Evolutionary conservation across 1,140 invertebrate species (phyloP).

Genomic region (Pomacea maculata): DNA sequence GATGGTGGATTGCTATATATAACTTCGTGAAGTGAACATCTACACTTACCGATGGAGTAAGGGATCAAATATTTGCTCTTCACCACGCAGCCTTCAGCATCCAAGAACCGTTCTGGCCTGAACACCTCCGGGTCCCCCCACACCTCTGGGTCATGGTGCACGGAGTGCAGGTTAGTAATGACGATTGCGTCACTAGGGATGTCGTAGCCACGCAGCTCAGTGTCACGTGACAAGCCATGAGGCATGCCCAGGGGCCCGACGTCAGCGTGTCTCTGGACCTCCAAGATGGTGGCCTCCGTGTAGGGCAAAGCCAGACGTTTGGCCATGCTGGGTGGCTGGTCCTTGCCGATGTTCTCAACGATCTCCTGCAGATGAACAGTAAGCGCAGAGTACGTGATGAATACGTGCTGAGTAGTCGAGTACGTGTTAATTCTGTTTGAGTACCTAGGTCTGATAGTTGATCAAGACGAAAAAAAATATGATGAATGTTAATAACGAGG

Average conservation of each 20-base stretch:
- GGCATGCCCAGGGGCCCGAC: conserved; percentile 60
- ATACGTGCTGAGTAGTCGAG: too few relatives aligned
- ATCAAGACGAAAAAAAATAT: too few relatives aligned
- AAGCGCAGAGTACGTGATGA: too few relatives aligned
- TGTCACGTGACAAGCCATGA: conserved; percentile 51
- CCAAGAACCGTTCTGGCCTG: conserved; percentile 72
- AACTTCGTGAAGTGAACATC: background rate
- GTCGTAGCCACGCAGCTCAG: conserved; percentile 49
- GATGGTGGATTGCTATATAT: too few relatives aligned
- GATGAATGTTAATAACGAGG: too few relatives aligned
- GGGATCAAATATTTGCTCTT: conserved; percentile 22
- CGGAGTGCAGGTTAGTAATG: conserved; percentile 50
- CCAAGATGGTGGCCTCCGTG: conserved; percentile 39
- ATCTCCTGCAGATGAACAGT: conserved; percentile 72
- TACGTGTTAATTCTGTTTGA: too few relatives aligned
- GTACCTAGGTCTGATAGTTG: too few relatives aligned
- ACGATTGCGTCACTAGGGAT: conserved; percentile 54
- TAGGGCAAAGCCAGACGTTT: conserved; percentile 29
- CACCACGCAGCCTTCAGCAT: conserved; percentile 23
- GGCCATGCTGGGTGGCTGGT: conserved; percentile 21
- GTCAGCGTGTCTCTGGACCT: conserved; percentile 32
- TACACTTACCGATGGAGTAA: conserved; percentile 28
- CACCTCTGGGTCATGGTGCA: conserved; percentile 47
- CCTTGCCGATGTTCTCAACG: conserved; percentile 66
- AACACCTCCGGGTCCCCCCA: conserved; percentile 78